These are phyloP conservation scores for Botrylloides violaceus DNA, from an alignment of 23 tunicate genomes.

Conservation along the genomic window DNA sequence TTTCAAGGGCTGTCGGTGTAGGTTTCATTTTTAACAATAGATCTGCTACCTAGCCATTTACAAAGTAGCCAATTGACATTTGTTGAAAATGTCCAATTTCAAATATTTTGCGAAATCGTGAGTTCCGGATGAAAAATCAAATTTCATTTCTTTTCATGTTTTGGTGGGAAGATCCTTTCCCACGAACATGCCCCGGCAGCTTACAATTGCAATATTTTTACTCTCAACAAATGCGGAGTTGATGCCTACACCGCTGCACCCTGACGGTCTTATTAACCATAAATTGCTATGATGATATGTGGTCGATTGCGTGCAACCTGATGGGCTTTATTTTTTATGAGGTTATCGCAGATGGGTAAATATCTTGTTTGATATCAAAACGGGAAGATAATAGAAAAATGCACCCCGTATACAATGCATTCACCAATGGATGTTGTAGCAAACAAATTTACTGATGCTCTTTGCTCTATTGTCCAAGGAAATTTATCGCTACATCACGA, in stretches of 20 bases:
- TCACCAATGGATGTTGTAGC: no score
- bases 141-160: not conserved
- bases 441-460: no score
- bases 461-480: no score
- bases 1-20: not conserved
- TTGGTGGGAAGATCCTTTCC: not conserved
- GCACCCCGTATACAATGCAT: no score
- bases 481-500: no score
- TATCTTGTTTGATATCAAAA: not conserved
- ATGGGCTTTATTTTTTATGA: not conserved
- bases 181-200: not conserved
- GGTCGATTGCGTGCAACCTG: not conserved
- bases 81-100: not conserved
- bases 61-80: not conserved
- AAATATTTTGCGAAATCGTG: not conserved
- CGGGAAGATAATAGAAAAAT: not conserved
- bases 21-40: not conserved
- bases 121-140: not conserved
- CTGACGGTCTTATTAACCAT: not conserved
- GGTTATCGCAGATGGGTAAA: not conserved
- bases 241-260: not conserved
- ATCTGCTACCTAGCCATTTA: not conserved
- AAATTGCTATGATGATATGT: not conserved
- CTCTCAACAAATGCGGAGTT: not conserved
- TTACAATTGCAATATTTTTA: not conserved